Evolutionary conservation across 1,140 invertebrate species (phyloP), one percentile per base, ranked within the genome.

Genomic region (Venturia canescens): DNA sequence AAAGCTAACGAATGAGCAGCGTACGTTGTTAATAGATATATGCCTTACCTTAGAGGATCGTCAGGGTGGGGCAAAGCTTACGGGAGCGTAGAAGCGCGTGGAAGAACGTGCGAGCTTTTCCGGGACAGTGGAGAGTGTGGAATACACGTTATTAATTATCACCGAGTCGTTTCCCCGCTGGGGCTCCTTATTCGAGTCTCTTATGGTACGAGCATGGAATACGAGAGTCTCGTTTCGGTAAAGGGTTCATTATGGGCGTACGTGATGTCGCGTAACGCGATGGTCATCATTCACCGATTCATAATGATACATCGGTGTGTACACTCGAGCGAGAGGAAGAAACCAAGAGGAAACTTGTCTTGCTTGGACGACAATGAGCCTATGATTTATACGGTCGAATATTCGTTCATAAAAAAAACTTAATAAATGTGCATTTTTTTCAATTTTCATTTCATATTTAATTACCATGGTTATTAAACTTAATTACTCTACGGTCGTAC

Each of bases 121-220:
- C 23, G 1, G 23, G 23, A 31, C 26, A 76, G 48, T 29, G 53
- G 18, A 76, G 48, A 18, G 50, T 34, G 72, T 60, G 72, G 29
- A 76, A 53, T 76, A 60, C 71, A 74, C 27, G 71, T 74, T 74
- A 77, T 77, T 77, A 77, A 77, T 77, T 77, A 77, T 77, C 75
- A 29, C 18, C 53, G 53, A 44, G 57, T 66, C 27, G 75, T 76
- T 76, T 76, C 74, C 57, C 74, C 26, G 18, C 6, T 34, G 53
- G 38, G 31, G 38, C 57, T 66, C 75, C 75, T 77, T 77, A 77
- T 77, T 31, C 57, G 1, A 1, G 29, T 69, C 66, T 31, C 66
- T 69, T 27, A 31, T 31, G 57, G 1, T 66, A 77, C 75, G 57
- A 77, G 57, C 57, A 48, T 31, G 15, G 75, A 77, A 77, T 77